Evolutionary conservation across 2,113 vertebrate genomes (phyloP).

Genomic region (Corythornis cristatus): DNA sequence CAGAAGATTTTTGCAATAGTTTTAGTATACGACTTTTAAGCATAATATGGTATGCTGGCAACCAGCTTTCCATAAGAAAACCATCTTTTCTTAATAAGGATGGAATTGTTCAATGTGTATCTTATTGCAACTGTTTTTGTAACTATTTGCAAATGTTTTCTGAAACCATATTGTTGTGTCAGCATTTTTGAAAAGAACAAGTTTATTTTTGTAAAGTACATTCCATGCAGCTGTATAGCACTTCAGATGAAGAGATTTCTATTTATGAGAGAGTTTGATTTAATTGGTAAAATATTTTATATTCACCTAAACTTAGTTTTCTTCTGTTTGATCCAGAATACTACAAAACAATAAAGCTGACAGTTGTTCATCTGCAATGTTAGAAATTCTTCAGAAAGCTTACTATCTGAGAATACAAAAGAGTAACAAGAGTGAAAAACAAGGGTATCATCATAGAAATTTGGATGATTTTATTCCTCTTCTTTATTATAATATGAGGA

Average conservation of each 20-base stretch:
- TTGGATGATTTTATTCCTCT: not conserved
- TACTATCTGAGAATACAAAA: not conserved
- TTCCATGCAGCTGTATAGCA: not conserved
- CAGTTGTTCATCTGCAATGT: not conserved
- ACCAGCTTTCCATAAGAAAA: not conserved
- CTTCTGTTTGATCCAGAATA: conserved; percentile 3
- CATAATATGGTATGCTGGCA: not conserved
- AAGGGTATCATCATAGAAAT: not conserved
- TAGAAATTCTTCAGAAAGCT: not conserved
- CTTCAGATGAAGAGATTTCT: not conserved
- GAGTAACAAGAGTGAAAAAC: not conserved
- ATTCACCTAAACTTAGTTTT: not conserved
- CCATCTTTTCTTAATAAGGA: not conserved
- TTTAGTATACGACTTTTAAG: not conserved
- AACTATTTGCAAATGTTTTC: not conserved
- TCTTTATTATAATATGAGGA: too few species aligned
- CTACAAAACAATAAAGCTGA: conserved; percentile 17
- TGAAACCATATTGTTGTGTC: not conserved
- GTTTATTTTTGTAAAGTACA: not conserved
- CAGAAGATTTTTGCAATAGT: not conserved
- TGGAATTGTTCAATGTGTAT: not conserved
- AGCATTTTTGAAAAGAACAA: not conserved
- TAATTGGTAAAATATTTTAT: conserved; percentile 9
- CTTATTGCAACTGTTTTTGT: not conserved
- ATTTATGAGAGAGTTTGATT: conserved; percentile 1